Conservation (phyloP, 1,140 invertebrate genomes). For the Eriocheir sinensis region DNA sequence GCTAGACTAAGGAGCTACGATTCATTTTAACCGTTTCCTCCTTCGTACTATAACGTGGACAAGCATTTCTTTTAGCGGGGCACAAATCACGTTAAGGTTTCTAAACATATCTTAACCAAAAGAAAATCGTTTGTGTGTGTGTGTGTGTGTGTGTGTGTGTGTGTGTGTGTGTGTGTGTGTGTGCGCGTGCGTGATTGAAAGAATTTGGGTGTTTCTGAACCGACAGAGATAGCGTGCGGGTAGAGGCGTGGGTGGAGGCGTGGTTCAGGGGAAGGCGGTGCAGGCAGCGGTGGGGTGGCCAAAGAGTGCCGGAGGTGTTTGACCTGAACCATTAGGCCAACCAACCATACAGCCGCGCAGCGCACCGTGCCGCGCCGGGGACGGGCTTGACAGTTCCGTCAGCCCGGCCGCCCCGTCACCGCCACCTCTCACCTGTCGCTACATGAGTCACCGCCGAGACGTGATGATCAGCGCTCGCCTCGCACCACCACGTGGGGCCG, state of each 20-base stretch:
- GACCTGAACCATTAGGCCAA: conserved; percentile 24
- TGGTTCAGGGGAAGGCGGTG: background rate
- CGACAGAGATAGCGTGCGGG: background rate
- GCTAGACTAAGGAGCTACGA: too few species aligned
- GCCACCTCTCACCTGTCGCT: background rate
- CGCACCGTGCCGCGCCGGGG: background rate
- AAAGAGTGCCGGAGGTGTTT: conserved; percentile 33
- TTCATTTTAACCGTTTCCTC: too few species aligned
- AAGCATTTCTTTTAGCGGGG: too few species aligned
- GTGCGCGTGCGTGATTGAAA: too few species aligned
- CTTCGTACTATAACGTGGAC: too few species aligned
- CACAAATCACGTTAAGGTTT: background rate
- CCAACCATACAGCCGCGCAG: background rate
- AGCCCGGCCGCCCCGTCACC: background rate
- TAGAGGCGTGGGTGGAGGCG: background rate
- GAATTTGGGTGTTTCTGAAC: background rate
- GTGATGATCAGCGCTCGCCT: background rate
- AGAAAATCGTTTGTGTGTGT: too few species aligned
- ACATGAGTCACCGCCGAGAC: background rate
- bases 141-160: too few species aligned
- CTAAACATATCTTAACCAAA: too few species aligned
- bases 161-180: too few species aligned
- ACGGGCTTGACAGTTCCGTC: background rate
- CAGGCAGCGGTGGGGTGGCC: background rate
- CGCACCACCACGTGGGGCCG: background rate